Conservation (phyloP, 2,888 invertebrate genomes). For the Agrotis ipsilon region DNA sequence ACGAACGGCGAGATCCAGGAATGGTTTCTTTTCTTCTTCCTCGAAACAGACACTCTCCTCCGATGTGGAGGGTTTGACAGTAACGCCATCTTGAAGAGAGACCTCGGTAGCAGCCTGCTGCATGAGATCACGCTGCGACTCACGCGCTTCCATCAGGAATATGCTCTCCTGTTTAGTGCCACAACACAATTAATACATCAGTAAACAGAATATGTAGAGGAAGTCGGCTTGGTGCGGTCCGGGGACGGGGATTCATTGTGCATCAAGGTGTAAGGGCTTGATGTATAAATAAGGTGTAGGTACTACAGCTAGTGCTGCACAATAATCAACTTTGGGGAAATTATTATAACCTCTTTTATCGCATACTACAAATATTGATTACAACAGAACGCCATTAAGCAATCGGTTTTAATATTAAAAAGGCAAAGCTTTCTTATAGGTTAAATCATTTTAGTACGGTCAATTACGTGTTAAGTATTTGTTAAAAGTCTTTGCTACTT, state of each 20-base stretch:
- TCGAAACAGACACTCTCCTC: background rate
- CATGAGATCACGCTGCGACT: constrained; percentile 93
- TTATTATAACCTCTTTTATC: background rate
- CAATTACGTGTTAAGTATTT: background rate
- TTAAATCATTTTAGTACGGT: background rate
- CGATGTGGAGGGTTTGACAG: constrained; percentile 46
- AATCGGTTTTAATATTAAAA: constrained; percentile 6
- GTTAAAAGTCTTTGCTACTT: background rate
- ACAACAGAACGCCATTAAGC: background rate
- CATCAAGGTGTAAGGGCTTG: background rate
- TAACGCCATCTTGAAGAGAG: constrained; percentile 68
- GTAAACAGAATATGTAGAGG: background rate
- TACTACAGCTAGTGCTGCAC: background rate
- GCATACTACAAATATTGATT: background rate
- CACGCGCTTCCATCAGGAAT: constrained; percentile 95
- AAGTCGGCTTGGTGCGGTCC: background rate
- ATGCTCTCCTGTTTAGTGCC: constrained; percentile 93
- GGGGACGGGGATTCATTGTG: too few species aligned
- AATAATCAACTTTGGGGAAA: background rate
- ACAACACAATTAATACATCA: constrained; percentile 42
- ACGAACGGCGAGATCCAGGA: constrained; percentile 78
- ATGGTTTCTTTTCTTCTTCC: constrained; percentile 61
- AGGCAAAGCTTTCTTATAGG: background rate
- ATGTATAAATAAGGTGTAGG: background rate
- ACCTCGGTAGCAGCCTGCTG: constrained; percentile 77